phyloP scores from a whole-genome alignment of 30 jellyfish, hydroid and myxozoan genomes.

The Mastigias papua region DNA sequence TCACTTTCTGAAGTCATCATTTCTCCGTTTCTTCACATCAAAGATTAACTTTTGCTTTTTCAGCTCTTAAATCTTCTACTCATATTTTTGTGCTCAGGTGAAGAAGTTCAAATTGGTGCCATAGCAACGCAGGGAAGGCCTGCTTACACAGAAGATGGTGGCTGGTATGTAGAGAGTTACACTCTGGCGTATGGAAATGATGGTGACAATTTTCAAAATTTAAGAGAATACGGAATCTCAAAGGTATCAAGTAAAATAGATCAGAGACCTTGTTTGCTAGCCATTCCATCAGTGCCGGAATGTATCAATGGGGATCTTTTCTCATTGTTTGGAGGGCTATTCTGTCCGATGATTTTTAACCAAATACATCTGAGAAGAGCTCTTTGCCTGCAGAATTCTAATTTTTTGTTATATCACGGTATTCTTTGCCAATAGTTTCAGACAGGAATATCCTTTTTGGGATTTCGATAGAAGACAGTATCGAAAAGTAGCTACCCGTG shows the following conservation, averaged over 20 bases:
- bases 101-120: slow-evolving; percentile 66
- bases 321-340: too few species aligned
- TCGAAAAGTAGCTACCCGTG: too few species aligned
- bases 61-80: not conserved
- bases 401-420: too few species aligned
- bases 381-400: too few species aligned
- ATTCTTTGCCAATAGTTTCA: too few species aligned
- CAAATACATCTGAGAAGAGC: too few species aligned
- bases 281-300: too few species aligned
- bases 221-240: slow-evolving; percentile 70
- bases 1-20: too few species aligned
- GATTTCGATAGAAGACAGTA: too few species aligned
- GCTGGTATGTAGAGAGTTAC: slow-evolving; percentile 80
- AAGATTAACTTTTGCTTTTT: not conserved
- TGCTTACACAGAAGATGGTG: slow-evolving; percentile 69
- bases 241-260: slow-evolving; percentile 27
- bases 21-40: not conserved
- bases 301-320: not conserved
- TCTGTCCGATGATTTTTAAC: too few species aligned
- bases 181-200: slow-evolving; percentile 69
- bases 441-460: too few species aligned
- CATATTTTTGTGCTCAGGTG: slow-evolving; percentile 21
- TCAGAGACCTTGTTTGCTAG: too few species aligned
- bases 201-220: slow-evolving; percentile 68
- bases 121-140: slow-evolving; percentile 86